Conservation (phyloP, 2,797 vertebrate species). For the Hypotaenidia philippensis region DNA sequence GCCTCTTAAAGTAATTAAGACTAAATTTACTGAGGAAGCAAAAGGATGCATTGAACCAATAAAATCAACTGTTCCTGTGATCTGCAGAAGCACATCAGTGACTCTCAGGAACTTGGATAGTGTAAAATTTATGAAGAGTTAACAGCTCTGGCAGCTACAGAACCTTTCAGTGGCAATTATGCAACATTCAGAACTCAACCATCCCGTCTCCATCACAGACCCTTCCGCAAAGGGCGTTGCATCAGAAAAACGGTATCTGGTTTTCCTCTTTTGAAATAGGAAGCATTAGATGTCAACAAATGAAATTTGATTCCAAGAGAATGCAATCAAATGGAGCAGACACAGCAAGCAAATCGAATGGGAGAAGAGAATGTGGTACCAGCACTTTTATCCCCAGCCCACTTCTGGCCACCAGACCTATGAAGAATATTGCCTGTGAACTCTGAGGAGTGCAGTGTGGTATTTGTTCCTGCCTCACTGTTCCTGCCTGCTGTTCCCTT, state of each 20-base stretch:
- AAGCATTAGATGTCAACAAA: background rate
- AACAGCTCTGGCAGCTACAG: background rate
- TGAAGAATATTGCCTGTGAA: background rate
- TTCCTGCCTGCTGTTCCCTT: background rate
- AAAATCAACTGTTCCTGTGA: background rate
- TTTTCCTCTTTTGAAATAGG: background rate
- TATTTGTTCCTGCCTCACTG: background rate
- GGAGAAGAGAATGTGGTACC: background rate
- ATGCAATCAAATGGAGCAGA: background rate
- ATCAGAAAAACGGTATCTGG: background rate
- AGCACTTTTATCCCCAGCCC: background rate
- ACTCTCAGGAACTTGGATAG: background rate
- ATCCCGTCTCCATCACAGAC: rapidly evolving
- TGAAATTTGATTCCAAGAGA: background rate
- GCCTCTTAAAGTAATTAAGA: background rate
- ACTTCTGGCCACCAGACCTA: background rate
- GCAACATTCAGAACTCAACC: background rate
- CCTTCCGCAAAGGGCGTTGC: background rate
- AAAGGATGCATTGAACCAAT: background rate
- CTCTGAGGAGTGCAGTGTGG: background rate
- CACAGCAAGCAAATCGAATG: background rate
- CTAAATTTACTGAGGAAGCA: background rate
- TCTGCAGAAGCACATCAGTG: background rate
- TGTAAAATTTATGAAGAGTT: background rate
- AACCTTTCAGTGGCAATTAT: background rate